Conservation (phyloP, 2,797 vertebrate genomes). For the Enteromius argenteus region DNA sequence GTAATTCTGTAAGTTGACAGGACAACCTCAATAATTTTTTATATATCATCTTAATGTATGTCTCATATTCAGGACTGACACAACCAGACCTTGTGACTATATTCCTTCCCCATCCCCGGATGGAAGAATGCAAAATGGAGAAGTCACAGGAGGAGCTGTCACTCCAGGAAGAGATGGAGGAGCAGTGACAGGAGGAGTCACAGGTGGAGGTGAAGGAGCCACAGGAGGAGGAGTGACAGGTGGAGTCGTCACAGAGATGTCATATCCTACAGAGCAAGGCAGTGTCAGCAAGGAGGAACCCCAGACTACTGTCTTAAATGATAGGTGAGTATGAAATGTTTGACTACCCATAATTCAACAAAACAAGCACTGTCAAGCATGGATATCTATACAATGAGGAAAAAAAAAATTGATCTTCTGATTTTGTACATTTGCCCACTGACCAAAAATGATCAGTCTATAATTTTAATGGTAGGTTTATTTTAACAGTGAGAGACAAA, state of each 20-base stretch:
- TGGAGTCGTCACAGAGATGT: background rate
- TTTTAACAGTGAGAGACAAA: no score
- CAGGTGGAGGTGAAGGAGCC: background rate
- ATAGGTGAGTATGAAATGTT: conserved; percentile 62
- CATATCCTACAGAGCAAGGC: conserved; percentile 56
- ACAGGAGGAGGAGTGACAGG: no score
- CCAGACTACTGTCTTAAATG: conserved; percentile 45
- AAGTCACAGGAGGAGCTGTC: background rate
- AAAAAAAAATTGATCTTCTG: no score
- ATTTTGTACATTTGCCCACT: no score
- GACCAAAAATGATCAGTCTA: no score
- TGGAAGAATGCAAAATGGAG: conserved; percentile 28
- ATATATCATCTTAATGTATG: background rate
- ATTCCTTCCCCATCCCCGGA: conserved; percentile 14
- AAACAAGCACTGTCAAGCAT: background rate
- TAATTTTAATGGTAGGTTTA: no score
- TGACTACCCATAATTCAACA: conserved; percentile 47
- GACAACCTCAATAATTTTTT: background rate
- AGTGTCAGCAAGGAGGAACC: conserved; percentile 24
- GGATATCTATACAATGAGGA: background rate
- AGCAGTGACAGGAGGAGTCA: conserved; percentile 61
- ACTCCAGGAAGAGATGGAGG: conserved; percentile 22
- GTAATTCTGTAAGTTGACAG: background rate
- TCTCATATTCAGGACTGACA: conserved; percentile 25
- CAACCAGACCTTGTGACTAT: conserved; percentile 4